Evolutionary conservation across 2,888 invertebrate species (phyloP), one percentile per base, ranked within the genome.

Genomic region (Stenodema calcarata): DNA sequence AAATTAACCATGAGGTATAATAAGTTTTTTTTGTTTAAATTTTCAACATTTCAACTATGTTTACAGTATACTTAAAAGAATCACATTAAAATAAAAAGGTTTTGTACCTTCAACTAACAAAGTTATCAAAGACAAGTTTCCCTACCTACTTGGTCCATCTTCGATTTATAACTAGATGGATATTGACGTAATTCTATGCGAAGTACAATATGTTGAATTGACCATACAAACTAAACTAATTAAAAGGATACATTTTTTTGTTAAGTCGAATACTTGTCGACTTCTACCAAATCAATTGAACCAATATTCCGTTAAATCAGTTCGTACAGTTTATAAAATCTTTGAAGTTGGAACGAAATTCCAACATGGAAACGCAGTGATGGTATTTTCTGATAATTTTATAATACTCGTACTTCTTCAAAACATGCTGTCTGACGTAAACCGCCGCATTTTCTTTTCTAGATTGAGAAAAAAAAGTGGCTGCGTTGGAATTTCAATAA

Each of bases 1-100:
- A 80, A 80, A 80, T 54, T 50, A 80, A 80, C 80, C 80, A 54
- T 47, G 50, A 80, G 80, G 80, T 50, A 80, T 54, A 80, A 80
- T 80, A 80, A 44, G n/a, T n/a, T n/a, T 16, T 30, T 78, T 78
- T 78, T 18, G 12, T 78, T 80, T 30, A 78, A 27, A 18, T 78
- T 44, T 27, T 78, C 47, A 78, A 78, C 78, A 78, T 78, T 78
- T 30, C 30, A 30, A 80, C 50, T 28, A 41, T 41, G 41, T 44
- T 44, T 42, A 47, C 42, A 80, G 80, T 80, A 80, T 80, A 80
- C 80, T n/a, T 80, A 50, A 42, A 54, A 28, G 23, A 50, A 50
- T 80, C 50, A 80, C 80, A 80, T 30, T 30, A 50, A 54, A 80
- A 80, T 80, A 11, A 80, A 30, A 50, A 80, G 28, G 42, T 9